phyloP scores from a whole-genome alignment of 2,888 invertebrate genomes.

The Rhamphomyia laevipes region DNA sequence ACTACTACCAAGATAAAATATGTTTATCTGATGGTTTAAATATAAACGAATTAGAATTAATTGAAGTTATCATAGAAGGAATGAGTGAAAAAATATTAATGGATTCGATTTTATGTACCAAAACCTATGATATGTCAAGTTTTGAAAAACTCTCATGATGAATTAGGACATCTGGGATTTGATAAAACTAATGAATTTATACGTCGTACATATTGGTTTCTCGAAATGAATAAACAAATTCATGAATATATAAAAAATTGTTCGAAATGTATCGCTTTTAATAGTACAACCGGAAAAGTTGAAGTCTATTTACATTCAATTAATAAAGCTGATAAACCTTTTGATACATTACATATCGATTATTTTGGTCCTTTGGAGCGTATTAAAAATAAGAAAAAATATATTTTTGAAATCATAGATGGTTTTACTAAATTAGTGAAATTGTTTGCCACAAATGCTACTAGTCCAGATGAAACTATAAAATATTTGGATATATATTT shows the following conservation, averaged over 20 bases:
- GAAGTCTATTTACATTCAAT: slow-evolving; percentile 19
- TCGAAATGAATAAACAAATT: slow-evolving; percentile 6
- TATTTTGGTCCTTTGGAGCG: slow-evolving; percentile 11
- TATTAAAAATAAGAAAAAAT: slow-evolving; percentile 5
- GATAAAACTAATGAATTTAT: slow-evolving; percentile 3
- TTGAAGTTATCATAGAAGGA: slow-evolving; percentile 1
- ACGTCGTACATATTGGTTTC: slow-evolving; percentile 10
- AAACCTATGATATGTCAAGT: slow-evolving; percentile 8
- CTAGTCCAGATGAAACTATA: slow-evolving; percentile 18
- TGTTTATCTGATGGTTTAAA: too few species aligned
- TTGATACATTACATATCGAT: slow-evolving; percentile 13
- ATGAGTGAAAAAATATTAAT: slow-evolving; percentile 2
- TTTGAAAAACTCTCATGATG: slow-evolving; percentile 7
- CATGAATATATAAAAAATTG: slow-evolving; percentile 8
- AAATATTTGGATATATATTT: slow-evolving; percentile 9
- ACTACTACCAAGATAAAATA: too few species aligned
- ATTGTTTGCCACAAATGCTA: slow-evolving; percentile 7
- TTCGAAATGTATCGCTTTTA: slow-evolving; percentile 9
- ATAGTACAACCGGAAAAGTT: too few species aligned
- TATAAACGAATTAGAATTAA: slow-evolving; percentile 2
- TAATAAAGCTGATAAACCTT: slow-evolving; percentile 19
- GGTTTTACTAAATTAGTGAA: slow-evolving; percentile 13
- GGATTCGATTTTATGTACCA: slow-evolving; percentile 10
- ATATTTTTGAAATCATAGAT: slow-evolving; percentile 9
- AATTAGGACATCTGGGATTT: slow-evolving; percentile 6